These are phyloP conservation scores for Ophioninae sp. DNA, from an alignment of 2,888 invertebrate genomes.

Conservation along the genomic window DNA sequence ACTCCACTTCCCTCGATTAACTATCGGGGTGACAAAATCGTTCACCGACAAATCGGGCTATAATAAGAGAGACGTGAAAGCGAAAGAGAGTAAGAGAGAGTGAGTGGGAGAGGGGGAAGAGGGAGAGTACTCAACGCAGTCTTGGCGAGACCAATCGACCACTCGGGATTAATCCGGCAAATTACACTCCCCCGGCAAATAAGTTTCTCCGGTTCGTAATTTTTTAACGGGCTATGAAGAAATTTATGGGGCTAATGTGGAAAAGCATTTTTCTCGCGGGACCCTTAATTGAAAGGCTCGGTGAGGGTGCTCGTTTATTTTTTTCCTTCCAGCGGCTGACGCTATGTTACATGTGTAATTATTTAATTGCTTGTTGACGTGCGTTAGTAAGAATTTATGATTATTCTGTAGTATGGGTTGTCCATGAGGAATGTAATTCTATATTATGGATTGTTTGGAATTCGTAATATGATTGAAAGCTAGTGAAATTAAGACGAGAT, in stretches of 20 bases:
- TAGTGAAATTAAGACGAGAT: no score
- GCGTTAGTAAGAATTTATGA: no score
- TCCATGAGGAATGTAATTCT: no score
- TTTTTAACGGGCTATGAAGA: slow-evolving; percentile 1
- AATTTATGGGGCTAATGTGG: not conserved
- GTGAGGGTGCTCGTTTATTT: not conserved
- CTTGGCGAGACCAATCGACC: slow-evolving; percentile 46
- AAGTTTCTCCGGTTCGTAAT: not conserved
- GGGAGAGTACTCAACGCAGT: not conserved
- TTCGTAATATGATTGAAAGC: no score
- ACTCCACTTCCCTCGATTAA: slow-evolving; percentile 64
- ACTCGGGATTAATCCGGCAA: slow-evolving; percentile 47
- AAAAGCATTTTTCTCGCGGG: not conserved
- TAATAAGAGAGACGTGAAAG: slow-evolving; percentile 25
- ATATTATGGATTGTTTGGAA: no score
- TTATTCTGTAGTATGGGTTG: no score
- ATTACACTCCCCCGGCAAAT: slow-evolving; percentile 27
- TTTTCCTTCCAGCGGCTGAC: not conserved
- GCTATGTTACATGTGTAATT: no score
- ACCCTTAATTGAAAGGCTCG: not conserved
- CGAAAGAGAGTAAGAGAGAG: not conserved
- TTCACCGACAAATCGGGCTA: slow-evolving; percentile 59
- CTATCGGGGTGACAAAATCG: slow-evolving; percentile 46
- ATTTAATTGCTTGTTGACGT: no score
- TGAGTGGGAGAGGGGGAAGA: not conserved